Conservation (phyloP, 2,888 invertebrate species). For the Escarpia spicata region DNA sequence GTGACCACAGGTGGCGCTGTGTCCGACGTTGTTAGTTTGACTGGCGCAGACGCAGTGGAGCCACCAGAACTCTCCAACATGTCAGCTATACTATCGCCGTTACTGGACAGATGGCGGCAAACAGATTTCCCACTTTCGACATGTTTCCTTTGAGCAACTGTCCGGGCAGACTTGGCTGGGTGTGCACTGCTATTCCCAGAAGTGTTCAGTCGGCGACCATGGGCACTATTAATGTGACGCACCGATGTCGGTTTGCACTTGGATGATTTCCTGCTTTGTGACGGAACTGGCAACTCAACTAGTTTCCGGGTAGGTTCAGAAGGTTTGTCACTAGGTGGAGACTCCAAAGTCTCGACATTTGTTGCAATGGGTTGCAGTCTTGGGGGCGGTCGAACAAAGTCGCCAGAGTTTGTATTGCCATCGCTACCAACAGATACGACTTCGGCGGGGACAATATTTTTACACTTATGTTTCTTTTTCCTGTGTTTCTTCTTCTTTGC, state of each 20-base stretch:
- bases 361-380: background rate
- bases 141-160: background rate
- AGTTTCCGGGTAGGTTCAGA: background rate
- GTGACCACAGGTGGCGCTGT: background rate
- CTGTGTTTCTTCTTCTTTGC: constrained; percentile 16
- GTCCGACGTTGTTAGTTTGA: background rate
- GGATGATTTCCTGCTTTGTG: background rate
- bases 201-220: background rate
- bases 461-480: background rate
- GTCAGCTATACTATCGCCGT: background rate
- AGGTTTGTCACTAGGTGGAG: background rate
- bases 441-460: background rate
- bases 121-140: background rate
- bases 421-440: background rate
- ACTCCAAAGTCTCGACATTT: background rate
- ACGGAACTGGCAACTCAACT: background rate
- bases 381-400: background rate
- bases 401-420: background rate
- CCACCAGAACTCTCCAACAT: background rate
- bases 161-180: background rate
- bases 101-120: background rate
- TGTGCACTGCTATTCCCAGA: constrained; percentile 3
- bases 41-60: background rate
- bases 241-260: background rate
- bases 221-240: background rate